A percentile compares a stretch with the other conserved stretches of the same genome.
Conservation (phyloP, 1,140 invertebrate species). For the Drosophila funebris region DNA sequence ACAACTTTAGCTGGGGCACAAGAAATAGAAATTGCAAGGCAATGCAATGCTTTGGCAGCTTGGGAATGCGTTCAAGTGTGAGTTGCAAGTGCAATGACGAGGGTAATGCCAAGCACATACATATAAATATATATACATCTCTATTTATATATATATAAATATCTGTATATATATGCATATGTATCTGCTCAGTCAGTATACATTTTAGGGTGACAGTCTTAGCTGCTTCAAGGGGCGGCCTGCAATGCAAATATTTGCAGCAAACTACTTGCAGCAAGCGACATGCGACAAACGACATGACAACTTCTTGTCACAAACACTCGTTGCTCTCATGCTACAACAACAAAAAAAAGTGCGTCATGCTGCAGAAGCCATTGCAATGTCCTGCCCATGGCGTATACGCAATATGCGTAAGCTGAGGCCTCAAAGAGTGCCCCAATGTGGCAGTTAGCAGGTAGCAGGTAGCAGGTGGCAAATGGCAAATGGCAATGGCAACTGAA, state of each 20-base stretch:
- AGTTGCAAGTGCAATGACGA: constrained; percentile 30
- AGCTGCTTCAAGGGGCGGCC: too few relatives aligned
- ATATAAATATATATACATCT: background rate
- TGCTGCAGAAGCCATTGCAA: constrained; percentile 58
- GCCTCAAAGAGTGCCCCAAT: constrained; percentile 37
- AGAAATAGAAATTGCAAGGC: constrained; percentile 56
- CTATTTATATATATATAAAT: constrained; percentile 1
- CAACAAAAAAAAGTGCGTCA: constrained; percentile 3
- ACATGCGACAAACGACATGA: background rate
- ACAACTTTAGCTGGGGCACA: constrained; percentile 12
- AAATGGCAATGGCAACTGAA: background rate
- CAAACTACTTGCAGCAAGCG: constrained; percentile 5
- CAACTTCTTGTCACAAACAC: background rate
- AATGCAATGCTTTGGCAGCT: constrained; percentile 30
- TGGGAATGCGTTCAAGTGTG: constrained; percentile 16
- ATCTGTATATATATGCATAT: background rate
- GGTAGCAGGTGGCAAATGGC: constrained; percentile 7
- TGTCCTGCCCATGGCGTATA: constrained; percentile 48
- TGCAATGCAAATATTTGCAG: constrained; percentile 12
- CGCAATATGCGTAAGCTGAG: constrained; percentile 55
- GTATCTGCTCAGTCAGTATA: background rate
- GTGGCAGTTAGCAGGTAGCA: constrained; percentile 9
- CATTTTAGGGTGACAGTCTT: constrained; percentile 32
- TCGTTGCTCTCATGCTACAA: background rate
- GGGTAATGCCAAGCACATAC: constrained; percentile 35